Evolutionary conservation across 2,888 invertebrate species (phyloP), one percentile per base, ranked within the genome.

Genomic region (Molanna angustata): DNA sequence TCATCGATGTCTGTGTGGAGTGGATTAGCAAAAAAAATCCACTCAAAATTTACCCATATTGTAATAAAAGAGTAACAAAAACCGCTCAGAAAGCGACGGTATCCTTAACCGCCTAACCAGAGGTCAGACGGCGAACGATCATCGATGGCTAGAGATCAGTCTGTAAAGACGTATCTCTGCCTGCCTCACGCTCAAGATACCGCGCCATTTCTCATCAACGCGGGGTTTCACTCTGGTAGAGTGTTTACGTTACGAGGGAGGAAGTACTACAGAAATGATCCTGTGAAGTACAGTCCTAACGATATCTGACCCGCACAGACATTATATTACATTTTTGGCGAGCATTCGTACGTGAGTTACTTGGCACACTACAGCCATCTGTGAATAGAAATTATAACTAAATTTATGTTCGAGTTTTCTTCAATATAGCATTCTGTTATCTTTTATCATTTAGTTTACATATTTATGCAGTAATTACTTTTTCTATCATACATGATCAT

Each of bases 101-200:
- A 13, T 48, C 55, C 55, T 46, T 46, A 39, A 41, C 49, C 47
- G 4, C 39, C 50, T 13, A 37, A 11, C 32, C 32, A 22, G 22
- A 39, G 35, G 17, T 16, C 50, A 14, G 43, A n/a, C 20, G 49
- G 52, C 32, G 58, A 58, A 58, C 58, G 58, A 44, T 58, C 55
- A 58, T 58, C 58, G 54, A 58, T 52, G 58, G 52, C 20, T 21
- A 11, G 11, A 42, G 14, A 32, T 35, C 13, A n/a, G n/a, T n/a
- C n/a, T n/a, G n/a, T n/a, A n/a, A n/a, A n/a, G n/a, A n/a, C n/a
- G n/a, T n/a, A n/a, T n/a, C n/a, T n/a, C n/a, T n/a, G 50, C 59
- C 62, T 54, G 57, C 52, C 62, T 61, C 62, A 61, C 62, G 62
- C 61, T 62, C 61, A 58, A 52, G 61, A 56, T 44, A 52, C 61